These are phyloP conservation scores for Gracilinanus agilis DNA, from an alignment of 2,113 vertebrate genomes.

Conservation along the genomic window DNA sequence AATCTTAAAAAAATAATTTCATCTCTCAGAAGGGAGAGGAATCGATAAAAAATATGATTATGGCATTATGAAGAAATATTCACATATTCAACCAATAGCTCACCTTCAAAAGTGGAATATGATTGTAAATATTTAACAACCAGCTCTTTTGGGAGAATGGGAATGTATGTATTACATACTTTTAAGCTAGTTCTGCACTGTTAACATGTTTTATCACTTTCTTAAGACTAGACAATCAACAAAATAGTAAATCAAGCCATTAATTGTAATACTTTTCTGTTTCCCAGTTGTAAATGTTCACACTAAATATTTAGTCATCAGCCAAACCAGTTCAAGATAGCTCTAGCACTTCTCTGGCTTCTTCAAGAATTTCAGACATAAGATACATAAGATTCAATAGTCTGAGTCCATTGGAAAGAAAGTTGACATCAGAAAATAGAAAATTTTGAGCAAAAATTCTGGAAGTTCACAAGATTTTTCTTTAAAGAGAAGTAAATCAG, in stretches of 20 bases:
- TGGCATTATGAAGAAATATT: neutral
- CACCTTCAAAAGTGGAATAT: neutral
- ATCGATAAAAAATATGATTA: neutral
- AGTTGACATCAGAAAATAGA: neutral
- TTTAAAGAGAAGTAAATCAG: too few species aligned
- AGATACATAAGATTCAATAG: neutral
- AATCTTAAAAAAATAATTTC: too few species aligned
- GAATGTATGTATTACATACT: neutral
- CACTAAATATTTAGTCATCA: neutral
- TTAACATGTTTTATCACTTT: neutral
- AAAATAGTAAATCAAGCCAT: neutral
- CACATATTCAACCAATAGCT: neutral
- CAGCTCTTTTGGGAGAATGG: neutral
- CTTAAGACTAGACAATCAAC: neutral
- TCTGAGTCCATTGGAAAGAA: neutral
- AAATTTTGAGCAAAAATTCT: neutral
- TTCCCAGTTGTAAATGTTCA: neutral
- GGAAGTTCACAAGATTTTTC: neutral
- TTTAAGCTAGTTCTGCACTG: neutral
- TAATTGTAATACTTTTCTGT: neutral
- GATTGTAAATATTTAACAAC: neutral
- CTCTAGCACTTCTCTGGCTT: neutral
- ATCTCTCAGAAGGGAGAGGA: neutral
- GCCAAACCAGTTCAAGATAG: neutral
- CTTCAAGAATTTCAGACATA: too few species aligned